These are phyloP conservation scores for Sylvicola cinctus DNA, from an alignment of 2,888 invertebrate genomes.

Conservation along the genomic window DNA sequence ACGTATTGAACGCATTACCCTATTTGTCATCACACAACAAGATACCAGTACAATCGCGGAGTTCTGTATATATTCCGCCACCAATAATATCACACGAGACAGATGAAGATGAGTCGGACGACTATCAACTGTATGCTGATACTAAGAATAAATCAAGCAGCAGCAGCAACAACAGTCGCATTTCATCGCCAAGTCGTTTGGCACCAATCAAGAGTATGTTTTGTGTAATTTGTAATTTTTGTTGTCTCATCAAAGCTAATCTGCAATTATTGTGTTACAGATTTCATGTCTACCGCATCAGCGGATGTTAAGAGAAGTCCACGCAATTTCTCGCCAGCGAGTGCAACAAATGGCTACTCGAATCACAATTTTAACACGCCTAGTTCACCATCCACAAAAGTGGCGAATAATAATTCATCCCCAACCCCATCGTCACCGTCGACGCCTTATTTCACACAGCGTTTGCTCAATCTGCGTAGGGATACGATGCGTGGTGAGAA, in stretches of 20 bases:
- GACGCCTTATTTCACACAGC: slow-evolving; percentile 42
- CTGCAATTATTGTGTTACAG: no score
- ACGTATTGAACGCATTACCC: no score
- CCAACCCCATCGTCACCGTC: slow-evolving; percentile 15
- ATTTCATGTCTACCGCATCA: no score
- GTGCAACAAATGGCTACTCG: not conserved
- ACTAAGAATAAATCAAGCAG: slow-evolving; percentile 2
- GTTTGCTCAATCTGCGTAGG: slow-evolving; percentile 16
- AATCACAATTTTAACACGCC: not conserved
- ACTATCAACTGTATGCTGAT: not conserved
- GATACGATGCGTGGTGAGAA: not conserved
- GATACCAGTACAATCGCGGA: not conserved
- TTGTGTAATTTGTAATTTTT: no score
- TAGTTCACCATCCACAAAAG: not conserved
- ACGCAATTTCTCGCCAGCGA: no score
- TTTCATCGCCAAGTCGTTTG: not conserved
- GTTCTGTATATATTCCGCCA: slow-evolving; percentile 4
- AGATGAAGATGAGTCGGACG: slow-evolving; percentile 1
- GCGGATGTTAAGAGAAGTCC: no score
- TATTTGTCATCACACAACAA: not conserved
- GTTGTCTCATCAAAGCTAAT: no score
- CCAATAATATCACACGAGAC: slow-evolving; percentile 1
- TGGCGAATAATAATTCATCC: slow-evolving; percentile 4
- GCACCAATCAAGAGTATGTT: no score
- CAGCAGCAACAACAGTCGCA: not conserved